Evolutionary conservation across 2,113 vertebrate species (phyloP).

Genomic region (Chaetops frenatus): DNA sequence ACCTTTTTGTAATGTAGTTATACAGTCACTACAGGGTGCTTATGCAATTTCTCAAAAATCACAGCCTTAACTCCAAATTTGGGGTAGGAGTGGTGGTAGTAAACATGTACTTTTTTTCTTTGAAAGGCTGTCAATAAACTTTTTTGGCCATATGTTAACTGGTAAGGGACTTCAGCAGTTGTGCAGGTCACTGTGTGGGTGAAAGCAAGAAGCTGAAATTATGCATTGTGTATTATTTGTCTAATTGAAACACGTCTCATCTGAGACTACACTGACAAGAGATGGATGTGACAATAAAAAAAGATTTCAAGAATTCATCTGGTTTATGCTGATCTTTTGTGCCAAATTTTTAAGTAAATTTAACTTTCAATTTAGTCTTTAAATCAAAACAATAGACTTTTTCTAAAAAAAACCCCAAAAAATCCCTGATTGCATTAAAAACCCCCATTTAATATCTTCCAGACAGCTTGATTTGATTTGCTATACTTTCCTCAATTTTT

Average conservation of each 20-base stretch:
- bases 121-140: not conserved
- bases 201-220: not conserved
- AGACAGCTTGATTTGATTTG: not conserved
- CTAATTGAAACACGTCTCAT: not conserved
- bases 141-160: not conserved
- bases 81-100: accelerated
- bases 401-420: not conserved
- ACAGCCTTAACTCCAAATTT: not conserved
- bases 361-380: not conserved
- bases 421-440: accelerated
- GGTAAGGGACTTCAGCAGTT: not conserved
- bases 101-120: not conserved
- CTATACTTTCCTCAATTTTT: not conserved
- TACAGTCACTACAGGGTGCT: too few relatives aligned
- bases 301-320: not conserved
- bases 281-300: not conserved
- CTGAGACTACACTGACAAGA: not conserved
- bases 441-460: accelerated
- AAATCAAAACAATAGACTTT: not conserved
- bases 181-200: not conserved
- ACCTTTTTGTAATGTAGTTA: not conserved
- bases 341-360: not conserved
- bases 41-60: not conserved
- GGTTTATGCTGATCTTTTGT: not conserved
- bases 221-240: not conserved